Evolutionary conservation across 2,113 vertebrate genomes (phyloP), one percentile per base, ranked within the genome.

Genomic region (Lophotis ruficrista): DNA sequence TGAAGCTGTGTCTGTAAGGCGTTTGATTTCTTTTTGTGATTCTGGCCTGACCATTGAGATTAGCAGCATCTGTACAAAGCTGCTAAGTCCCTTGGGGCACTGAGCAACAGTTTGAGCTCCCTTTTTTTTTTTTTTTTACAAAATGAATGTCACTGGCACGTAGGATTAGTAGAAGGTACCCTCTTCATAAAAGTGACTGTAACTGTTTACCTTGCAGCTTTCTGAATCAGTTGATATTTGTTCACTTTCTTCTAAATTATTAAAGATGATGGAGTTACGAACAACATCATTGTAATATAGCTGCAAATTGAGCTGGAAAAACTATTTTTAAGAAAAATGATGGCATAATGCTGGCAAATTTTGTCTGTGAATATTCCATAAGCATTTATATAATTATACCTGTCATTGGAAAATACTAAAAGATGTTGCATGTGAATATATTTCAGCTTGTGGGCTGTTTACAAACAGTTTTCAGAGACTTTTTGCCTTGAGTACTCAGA

Each of bases 1-100:
- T 69, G 87, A 80, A 4, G 33, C 70, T 82, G 28, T 78, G 80
- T 76, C 69, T 79, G 41, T 53, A 73, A 50, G 45, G 61, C 9
- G 12, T 93, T 96, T 73, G 93, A 80, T 94, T 96, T 95, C 57
- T 87, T 91, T 91, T 72, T 91, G 90, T 72, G 66, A 85, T 84
- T 92, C 72, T 92, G 54, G 54, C 70, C 81, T 77, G 66, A 57
- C 65, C 58, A 77, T 23, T 87, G 82, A 94, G 84, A 85, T 87
- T 68, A 94, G 57, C 83, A 79, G 83, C 83, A 69, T 89, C 83
- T 91, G 50, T 56, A 89, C 37, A 83, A 89, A 92, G 53, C 86
- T 95, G 76, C n/a, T 19, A 27, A 89, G 48, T 79, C 73, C 61
- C 91, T 79, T 94, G 83, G 57, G 96, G 83, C 83, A 53, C 57